Evolutionary conservation across 2,113 vertebrate species (phyloP).

Genomic region (Cynocephalus volans): DNA sequence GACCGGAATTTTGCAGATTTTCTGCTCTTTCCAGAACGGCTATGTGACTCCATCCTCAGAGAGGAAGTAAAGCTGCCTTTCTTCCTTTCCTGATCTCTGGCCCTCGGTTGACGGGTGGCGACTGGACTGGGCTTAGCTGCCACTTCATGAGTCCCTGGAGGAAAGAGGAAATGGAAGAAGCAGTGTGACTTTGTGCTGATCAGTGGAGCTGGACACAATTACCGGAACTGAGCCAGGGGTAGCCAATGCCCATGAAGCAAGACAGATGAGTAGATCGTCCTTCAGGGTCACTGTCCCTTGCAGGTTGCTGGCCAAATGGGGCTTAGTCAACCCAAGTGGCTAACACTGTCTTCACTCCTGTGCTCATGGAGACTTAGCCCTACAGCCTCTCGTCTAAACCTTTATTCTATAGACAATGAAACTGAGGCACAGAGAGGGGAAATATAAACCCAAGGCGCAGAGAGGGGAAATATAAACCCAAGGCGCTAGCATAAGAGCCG

Average conservation of each 20-base stretch:
- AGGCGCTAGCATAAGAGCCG: neutral
- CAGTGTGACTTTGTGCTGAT: conserved; percentile 33
- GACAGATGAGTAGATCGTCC: fast-evolving
- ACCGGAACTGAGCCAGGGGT: fast-evolving
- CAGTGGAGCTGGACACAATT: neutral
- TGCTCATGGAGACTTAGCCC: neutral
- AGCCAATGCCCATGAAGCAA: fast-evolving
- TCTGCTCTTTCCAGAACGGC: conserved; percentile 85
- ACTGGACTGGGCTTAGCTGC: conserved; percentile 54
- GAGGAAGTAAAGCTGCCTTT: conserved; percentile 85
- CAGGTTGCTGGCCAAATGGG: fast-evolving
- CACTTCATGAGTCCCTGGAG: conserved; percentile 82
- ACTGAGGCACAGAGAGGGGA: neutral
- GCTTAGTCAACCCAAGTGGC: neutral
- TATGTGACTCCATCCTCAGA: conserved; percentile 93
- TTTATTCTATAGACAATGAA: neutral
- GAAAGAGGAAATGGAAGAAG: conserved; percentile 71
- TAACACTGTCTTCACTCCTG: neutral
- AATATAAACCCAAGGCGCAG: neutral
- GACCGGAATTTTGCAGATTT: conserved; percentile 92
- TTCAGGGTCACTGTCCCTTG: neutral
- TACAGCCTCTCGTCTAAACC: neutral
- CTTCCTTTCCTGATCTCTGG: conserved; percentile 86
- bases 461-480: neutral
- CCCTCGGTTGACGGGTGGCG: conserved; percentile 69